Percentiles rank a stretch among this genome's conserved stretches.
These are phyloP conservation scores for Ceriagrion tenellum DNA, from an alignment of 2,888 invertebrate species.

Conservation along the genomic window DNA sequence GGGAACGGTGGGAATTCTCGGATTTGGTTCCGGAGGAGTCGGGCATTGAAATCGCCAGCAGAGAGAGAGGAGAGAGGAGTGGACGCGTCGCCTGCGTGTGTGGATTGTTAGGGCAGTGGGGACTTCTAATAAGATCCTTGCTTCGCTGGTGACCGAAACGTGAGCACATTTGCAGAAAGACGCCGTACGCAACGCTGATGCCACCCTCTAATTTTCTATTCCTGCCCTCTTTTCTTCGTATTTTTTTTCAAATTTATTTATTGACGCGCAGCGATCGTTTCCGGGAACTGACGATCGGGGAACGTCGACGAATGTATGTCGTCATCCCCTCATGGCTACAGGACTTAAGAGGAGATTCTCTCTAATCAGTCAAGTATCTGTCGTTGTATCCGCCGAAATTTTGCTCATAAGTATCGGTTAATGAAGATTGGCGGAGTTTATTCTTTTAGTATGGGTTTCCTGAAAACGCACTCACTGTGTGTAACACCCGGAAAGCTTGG, in stretches of 20 bases:
- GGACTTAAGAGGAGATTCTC: not conserved
- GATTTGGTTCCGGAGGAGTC: constrained; percentile 51
- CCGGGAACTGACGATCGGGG: not conserved
- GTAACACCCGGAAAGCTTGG: too few species aligned
- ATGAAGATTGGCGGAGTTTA: too few species aligned
- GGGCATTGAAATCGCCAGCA: not conserved
- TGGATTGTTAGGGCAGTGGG: not conserved
- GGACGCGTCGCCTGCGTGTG: not conserved
- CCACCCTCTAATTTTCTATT: not conserved
- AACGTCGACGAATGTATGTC: not conserved
- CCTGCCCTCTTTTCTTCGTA: not conserved
- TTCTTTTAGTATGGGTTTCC: too few species aligned
- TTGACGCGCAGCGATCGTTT: not conserved
- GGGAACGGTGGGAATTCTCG: constrained; percentile 43
- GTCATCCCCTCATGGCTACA: not conserved
- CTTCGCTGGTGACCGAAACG: constrained; percentile 18
- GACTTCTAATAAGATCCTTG: constrained; percentile 26
- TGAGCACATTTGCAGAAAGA: constrained; percentile 9
- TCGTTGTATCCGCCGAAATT: not conserved
- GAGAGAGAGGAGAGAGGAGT: not conserved
- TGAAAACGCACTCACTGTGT: too few species aligned
- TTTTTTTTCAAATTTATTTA: not conserved
- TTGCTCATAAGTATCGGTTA: too few species aligned
- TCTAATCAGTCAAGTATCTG: not conserved
- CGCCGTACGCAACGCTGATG: not conserved